Evolutionary conservation across 2,888 invertebrate genomes (phyloP), one percentile per base, ranked within the genome.

Genomic region (Epinotia ramella): DNA sequence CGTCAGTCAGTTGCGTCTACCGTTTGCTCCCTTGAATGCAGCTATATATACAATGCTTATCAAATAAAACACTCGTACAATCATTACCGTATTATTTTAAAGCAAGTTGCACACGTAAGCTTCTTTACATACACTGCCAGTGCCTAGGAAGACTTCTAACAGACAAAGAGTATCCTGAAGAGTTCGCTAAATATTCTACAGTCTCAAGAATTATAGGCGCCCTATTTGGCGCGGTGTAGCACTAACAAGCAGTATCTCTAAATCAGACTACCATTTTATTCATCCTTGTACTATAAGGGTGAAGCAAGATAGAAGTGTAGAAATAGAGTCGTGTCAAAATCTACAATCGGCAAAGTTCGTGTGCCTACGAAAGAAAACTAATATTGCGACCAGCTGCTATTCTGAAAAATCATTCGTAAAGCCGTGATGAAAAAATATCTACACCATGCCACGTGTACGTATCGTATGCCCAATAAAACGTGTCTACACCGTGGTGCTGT

Each of bases 361-460:
- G 77, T 78, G 77, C 68, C 78, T 79, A 79, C 78, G 80, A 79
- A 77, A 81, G 81, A 81, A 78, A 80, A 81, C 81, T 80, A 76
- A 79, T 78, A 77, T 78, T 81, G 80, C 83, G 82, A 83, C 82
- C 83, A 85, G 78, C 66, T 69, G 57, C 80, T 83, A 85, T 84
- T 88, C 87, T 87, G 88, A 80, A 80, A 80, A 84, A 74, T 73
- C 76, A 59, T 77, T 49, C 12, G 53, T 33, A 60, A 82, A 80
- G 79, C 77, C 84, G 88, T 88, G 88, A 87, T 84, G 82, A 83
- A 86, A 82, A 86, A 83, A 82, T 85, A 84, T 79, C 65, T 73
- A 77, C 65, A 82, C 82, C 91, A 91, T 90, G 91, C 92, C 87
- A 85, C 83, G 85, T 87, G 87, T 28, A 28, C 3, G 24, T 85